Base-by-base conservation (phyloP, 2,113 vertebrate genomes). In the Dromaius novaehollandiae region DNA sequence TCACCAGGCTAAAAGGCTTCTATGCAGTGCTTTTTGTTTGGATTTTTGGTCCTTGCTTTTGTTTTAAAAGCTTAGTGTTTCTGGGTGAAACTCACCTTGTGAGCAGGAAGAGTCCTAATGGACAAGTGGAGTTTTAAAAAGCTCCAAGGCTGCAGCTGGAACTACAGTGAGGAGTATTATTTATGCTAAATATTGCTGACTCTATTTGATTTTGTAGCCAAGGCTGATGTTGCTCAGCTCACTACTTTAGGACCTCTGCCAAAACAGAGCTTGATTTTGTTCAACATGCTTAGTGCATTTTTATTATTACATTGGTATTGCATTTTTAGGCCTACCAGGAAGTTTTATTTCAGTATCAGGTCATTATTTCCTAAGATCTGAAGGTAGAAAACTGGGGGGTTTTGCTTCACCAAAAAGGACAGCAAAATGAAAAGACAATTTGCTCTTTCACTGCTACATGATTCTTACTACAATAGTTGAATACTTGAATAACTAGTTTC, bases 181-280 rank as follows among this genome's bases (percentile, higher is more conserved):
- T 97, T 95, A 95, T 89, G 69, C 34, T 95, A 96, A 97, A 96
- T 93, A 81, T 88, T 95, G 95, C 80, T 90, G 82, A 95, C 55
- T 95, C 40, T 46, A 53, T 88, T 95, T 85, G 64, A 64, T 91
- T 88, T 78, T 95, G 95, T 50, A 93, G 96, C 68, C 95, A 95
- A 65, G 53, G 75, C 69, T 95, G 93, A 86, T 79, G n/a, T 44
- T 89, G 65, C 56, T 96, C 76, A 7, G 12, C 30, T 96, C 82
- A 69, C 86, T 77, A 70, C 48, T 78, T 69, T 36, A 96, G 88
- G 88, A 88, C 69, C 89, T 71, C 90, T 93, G 93, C 96, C 96
- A 96, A 87, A 94, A 76, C 53, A 78, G 88, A 87, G 36, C 6
- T 68, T 81, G 60, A 82, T 93, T 95, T 92, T 77, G 48, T 93